Conservation (phyloP, 2,113 vertebrate species). For the Crocuta crocuta region DNA sequence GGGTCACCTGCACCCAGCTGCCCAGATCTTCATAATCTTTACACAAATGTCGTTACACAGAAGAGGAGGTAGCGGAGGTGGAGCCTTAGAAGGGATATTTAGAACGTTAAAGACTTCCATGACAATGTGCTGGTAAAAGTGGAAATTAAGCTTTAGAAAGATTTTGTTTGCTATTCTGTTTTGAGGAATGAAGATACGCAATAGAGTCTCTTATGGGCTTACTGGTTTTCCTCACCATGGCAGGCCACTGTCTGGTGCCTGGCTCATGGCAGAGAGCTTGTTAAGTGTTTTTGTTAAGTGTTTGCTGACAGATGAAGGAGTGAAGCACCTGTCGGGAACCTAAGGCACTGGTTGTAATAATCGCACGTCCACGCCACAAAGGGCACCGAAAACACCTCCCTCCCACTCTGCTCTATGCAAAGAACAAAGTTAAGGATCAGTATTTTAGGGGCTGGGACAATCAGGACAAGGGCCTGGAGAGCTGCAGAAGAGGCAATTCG, state of each 20-base stretch:
- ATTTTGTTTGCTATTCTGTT: not conserved
- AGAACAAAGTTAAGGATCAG: not conserved
- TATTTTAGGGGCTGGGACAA: not conserved
- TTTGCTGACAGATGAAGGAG: not conserved
- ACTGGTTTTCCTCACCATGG: not conserved
- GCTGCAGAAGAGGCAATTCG: accelerated
- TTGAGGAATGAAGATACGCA: not conserved
- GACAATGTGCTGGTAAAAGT: not conserved
- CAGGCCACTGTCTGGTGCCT: not conserved
- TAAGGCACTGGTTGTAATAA: not conserved
- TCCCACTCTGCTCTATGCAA: not conserved
- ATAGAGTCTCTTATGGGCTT: no score
- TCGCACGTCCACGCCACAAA: not conserved
- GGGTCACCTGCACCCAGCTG: accelerated
- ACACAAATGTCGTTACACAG: not conserved
- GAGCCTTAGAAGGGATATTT: no score
- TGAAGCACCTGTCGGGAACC: not conserved
- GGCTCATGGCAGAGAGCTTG: no score
- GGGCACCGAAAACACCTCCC: not conserved
- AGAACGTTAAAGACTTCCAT: not conserved
- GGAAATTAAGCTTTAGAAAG: not conserved
- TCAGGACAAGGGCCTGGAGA: accelerated
- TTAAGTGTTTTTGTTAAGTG: not conserved
- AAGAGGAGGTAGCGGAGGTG: accelerated
- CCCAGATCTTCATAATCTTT: not conserved